Evolutionary conservation across 2,113 vertebrate species (phyloP).

Genomic region (Phrynocephalus versicolor): DNA sequence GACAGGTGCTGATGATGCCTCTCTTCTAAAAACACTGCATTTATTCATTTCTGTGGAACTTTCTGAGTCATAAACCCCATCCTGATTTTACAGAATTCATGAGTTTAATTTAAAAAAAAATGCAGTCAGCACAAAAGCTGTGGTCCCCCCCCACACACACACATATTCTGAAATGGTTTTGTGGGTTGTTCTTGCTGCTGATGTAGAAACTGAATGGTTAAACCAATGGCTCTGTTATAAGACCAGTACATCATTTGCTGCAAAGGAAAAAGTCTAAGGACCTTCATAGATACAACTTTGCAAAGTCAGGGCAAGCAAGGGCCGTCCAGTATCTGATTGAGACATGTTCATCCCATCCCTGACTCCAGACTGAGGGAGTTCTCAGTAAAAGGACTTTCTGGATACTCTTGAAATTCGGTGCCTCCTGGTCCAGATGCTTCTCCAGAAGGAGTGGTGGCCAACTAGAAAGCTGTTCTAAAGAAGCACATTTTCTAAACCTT

Average conservation of each 20-base stretch:
- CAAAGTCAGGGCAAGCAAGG: too few species aligned
- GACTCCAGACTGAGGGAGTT: too few species aligned
- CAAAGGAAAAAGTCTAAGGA: background rate
- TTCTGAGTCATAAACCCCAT: conserved; percentile 33
- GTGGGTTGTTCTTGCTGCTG: background rate
- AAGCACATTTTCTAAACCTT: too few species aligned
- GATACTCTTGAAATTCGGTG: too few species aligned
- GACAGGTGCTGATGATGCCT: background rate
- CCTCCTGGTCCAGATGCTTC: too few species aligned
- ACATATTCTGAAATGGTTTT: conserved; percentile 49
- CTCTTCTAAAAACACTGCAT: background rate
- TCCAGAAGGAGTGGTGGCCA: background rate
- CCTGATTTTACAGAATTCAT: conserved; percentile 26
- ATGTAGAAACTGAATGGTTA: conserved; percentile 29
- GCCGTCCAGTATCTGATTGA: background rate
- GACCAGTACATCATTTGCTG: background rate
- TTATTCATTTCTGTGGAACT: background rate
- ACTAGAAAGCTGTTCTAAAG: background rate
- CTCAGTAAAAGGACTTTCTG: too few species aligned
- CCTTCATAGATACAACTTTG: too few species aligned
- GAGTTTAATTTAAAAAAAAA: conserved; percentile 32
- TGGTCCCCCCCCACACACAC: conserved; percentile 5
- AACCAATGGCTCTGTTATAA: conserved; percentile 3
- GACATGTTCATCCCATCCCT: background rate
- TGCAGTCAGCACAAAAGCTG: conserved; percentile 9